Evolutionary conservation across 2,113 vertebrate species (phyloP), one percentile per base, ranked within the genome.

Genomic region (Callionymus lyra): DNA sequence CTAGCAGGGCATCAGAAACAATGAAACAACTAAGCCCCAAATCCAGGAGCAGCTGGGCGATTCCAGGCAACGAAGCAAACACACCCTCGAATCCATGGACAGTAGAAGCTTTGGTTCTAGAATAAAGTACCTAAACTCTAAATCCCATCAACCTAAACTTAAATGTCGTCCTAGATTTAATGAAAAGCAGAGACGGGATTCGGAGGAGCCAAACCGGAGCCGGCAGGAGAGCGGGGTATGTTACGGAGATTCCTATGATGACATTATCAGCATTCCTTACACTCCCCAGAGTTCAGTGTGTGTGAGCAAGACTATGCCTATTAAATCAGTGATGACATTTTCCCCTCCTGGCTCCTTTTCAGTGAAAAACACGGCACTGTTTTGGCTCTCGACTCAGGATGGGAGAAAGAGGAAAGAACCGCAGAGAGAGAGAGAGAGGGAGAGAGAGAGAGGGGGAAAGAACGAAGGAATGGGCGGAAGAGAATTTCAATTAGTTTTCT

Each of bases 401-500:
- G 34, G 34, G 12, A n/a, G 19, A 41, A 19, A 39, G 19, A 34
- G 19, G 18, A 35, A 42, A 21, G 34, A 6, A 44, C 21, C 21
- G 15, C 27, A 36, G 34, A 45, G 16, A 40, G 13, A 44, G 15
- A 31, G 41, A 32, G 10, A 21, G 27, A 34, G 18, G n/a, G 38
- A 34, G 42, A 45, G 31, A n/a, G n/a, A n/a, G n/a, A n/a, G 19
- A 15, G 41, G n/a, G 51, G 54, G 36, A 48, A 32, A 34, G 16
- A 43, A 38, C 31, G 41, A 10, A 50, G 42, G 51, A 32, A 50
- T 38, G 51, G 53, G 56, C 49, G 61, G 59, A 63, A 63, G 76
- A 73, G 76, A 82, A 82, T 83, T 84, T 86, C 82, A 84, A 83
- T 84, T 82, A 85, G 82, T 79, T 85, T 83, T 82, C 76, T 83